Base-by-base conservation (phyloP, 2,797 vertebrate species). In the Onychomys leucogaster region DNA sequence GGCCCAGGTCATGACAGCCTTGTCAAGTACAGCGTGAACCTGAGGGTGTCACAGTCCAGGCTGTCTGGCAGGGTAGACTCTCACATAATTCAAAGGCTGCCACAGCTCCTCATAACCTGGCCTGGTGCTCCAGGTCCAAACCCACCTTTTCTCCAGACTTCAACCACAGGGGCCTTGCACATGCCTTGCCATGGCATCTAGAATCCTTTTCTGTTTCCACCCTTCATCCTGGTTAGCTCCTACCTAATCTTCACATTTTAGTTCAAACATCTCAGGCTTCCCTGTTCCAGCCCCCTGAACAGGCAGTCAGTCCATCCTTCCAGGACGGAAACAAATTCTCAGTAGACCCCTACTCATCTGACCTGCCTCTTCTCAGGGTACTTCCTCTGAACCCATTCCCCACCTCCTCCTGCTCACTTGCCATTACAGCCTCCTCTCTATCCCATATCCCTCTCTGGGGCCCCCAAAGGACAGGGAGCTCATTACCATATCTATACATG, bases 161-260 rank as follows among this genome's bases (percentile, higher is more conserved):
- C 76, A 25, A 90, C 71, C 71, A 69, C 73, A 93, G 94, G 65
- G 32, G 61, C 71, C 91, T 96, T 21, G 46, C 46, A 90, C 46
- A 49, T n/a, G n/a, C n/a, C n/a, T n/a, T n/a, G n/a, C n/a, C n/a
- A n/a, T 27, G 37, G n/a, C 25, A 16, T n/a, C 67, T 80, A 41
- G n/a, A 77, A 43, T 85, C 80, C n/a, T 87, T 89, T 81, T 49
- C 69, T 27, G 46, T 32, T 81, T 55, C 46, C 69, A 52, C 32
- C 16, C 7, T 23, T 65, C 87, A 32, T 75, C 2, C 41, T 93
- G 14, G 0, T 23, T 80, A 65, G 71, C 27, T 87, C 59, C 94
- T 46, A 46, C n/a, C n/a, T 65, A 37, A 77, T 34, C 37, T 27
- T 92, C 46, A 73, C 13, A 77, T 67, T 37, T 71, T 65, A 69